These are phyloP conservation scores for Lithophane semibrunnea DNA, from an alignment of 2,888 invertebrate species.

Conservation along the genomic window DNA sequence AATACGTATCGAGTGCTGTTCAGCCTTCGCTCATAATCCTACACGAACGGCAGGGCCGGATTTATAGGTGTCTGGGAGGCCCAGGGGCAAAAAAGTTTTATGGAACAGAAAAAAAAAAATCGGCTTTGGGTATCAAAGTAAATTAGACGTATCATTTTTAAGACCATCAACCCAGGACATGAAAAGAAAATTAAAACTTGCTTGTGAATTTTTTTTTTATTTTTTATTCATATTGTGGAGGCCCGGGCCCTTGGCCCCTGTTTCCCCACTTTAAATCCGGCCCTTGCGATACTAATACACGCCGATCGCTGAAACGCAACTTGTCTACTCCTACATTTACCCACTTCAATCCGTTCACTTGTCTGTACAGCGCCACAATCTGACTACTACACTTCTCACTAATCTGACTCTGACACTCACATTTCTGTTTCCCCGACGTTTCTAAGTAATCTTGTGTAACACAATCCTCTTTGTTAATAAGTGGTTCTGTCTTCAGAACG, in stretches of 20 bases:
- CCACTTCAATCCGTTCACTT: slow-evolving; percentile 45
- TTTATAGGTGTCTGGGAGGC: too few species aligned
- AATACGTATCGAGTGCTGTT: slow-evolving; percentile 16
- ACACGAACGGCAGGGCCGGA: slow-evolving; percentile 30
- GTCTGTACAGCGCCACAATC: slow-evolving; percentile 12
- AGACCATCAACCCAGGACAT: too few species aligned
- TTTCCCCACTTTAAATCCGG: too few species aligned
- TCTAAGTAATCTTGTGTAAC: slow-evolving; percentile 42
- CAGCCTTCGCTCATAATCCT: slow-evolving; percentile 60
- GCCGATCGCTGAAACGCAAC: slow-evolving; percentile 37
- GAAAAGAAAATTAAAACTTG: too few species aligned
- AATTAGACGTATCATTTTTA: too few species aligned
- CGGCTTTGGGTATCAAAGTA: too few species aligned
- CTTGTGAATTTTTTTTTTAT: too few species aligned
- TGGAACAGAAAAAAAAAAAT: too few species aligned
- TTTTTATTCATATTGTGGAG: too few species aligned
- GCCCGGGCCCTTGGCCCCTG: too few species aligned
- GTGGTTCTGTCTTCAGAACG: slow-evolving; percentile 23
- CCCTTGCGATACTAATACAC: slow-evolving; percentile 30
- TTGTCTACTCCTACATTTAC: slow-evolving; percentile 43
- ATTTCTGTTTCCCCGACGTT: slow-evolving; percentile 4
- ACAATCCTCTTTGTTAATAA: slow-evolving; percentile 41
- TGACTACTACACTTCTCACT: background rate
- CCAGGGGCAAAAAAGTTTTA: too few species aligned
- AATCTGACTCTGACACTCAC: background rate